These are phyloP conservation scores for Pachliopta kotzebuea DNA, from an alignment of 2,888 invertebrate species.

Conservation along the genomic window DNA sequence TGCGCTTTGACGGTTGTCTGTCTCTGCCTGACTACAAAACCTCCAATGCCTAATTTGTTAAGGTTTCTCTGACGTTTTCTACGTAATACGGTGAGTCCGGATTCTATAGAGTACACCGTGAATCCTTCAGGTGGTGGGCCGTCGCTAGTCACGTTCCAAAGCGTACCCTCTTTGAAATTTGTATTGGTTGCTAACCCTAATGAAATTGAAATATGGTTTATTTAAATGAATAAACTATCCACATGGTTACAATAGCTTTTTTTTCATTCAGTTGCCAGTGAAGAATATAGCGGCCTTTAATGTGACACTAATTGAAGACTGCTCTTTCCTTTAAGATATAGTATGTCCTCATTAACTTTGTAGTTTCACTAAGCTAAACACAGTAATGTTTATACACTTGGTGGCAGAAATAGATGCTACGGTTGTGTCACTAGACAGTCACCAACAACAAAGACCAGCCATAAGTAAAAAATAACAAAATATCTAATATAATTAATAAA, in stretches of 20 bases:
- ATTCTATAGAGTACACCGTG: conserved; percentile 89
- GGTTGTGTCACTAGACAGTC: too few relatives aligned
- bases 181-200: conserved; percentile 47
- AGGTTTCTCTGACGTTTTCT: conserved; percentile 93
- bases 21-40: conserved; percentile 90
- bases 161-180: conserved; percentile 90
- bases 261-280: not conserved
- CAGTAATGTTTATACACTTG: too few relatives aligned
- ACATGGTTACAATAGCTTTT: not conserved
- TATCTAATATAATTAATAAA: too few relatives aligned
- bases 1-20: conserved; percentile 61
- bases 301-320: too few relatives aligned
- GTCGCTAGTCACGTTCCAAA: conserved; percentile 87
- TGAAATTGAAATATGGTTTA: not conserved
- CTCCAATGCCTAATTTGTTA: conserved; percentile 93
- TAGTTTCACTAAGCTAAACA: too few relatives aligned
- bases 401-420: too few relatives aligned
- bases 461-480: too few relatives aligned
- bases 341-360: too few relatives aligned
- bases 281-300: too few relatives aligned
- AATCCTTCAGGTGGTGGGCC: conserved; percentile 92
- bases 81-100: conserved; percentile 88
- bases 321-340: too few relatives aligned
- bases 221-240: not conserved
- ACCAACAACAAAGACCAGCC: too few relatives aligned